Evolutionary conservation across 2,113 vertebrate genomes (phyloP).

Genomic region (Isurus oxyrinchus): DNA sequence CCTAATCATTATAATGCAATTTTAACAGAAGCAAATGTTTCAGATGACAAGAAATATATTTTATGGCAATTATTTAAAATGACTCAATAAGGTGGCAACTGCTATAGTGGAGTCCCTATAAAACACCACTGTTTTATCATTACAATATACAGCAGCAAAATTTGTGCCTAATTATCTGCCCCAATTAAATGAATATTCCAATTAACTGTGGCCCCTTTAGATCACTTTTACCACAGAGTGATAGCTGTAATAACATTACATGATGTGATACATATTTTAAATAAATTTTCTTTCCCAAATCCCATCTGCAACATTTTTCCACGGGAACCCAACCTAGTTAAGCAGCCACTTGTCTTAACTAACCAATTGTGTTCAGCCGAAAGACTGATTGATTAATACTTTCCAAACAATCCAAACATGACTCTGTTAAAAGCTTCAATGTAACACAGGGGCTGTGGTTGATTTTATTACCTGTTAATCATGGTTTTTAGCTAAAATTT

Average conservation of each 20-base stretch:
- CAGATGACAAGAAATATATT: neutral
- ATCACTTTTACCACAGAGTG: conserved; percentile 19
- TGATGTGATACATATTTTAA: conserved; percentile 19
- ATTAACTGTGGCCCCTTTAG: conserved; percentile 35
- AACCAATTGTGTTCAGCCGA: neutral
- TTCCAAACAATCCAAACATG: conserved; percentile 7
- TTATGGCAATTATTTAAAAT: conserved; percentile 30
- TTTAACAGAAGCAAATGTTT: neutral
- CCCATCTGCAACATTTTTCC: conserved; percentile 25
- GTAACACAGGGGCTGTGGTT: neutral
- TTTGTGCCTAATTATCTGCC: conserved; percentile 25
- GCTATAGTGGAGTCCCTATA: neutral
- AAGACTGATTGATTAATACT: conserved; percentile 25
- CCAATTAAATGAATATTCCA: conserved; percentile 37
- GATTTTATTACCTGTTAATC: neutral
- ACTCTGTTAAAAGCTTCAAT: neutral
- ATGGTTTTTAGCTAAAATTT: neutral
- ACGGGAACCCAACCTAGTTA: conserved; percentile 29
- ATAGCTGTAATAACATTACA: conserved; percentile 28
- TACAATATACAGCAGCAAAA: conserved; percentile 4
- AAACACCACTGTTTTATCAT: conserved; percentile 25
- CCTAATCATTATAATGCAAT: conserved; percentile 8
- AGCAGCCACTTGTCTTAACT: conserved; percentile 13
- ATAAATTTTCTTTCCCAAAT: conserved; percentile 21
- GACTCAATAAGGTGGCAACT: neutral